These are phyloP conservation scores for Microcebus jonahi DNA, from an alignment of 2,113 vertebrate genomes.

Conservation along the genomic window DNA sequence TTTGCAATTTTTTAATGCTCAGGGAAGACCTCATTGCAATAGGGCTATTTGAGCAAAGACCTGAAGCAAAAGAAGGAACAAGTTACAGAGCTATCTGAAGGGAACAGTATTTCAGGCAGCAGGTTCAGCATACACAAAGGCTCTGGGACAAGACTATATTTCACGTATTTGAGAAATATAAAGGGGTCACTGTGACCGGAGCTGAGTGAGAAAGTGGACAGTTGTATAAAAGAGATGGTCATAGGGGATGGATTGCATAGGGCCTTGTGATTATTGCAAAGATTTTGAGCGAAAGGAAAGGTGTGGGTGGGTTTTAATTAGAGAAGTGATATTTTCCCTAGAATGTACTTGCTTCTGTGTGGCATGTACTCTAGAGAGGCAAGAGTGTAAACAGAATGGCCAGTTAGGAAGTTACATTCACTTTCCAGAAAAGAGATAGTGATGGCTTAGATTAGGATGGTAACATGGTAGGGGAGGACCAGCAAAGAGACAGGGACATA, in stretches of 20 bases:
- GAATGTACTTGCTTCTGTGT: neutral
- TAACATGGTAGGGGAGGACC: neutral
- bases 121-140: neutral
- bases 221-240: neutral
- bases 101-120: neutral
- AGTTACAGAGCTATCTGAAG: neutral
- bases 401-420: neutral
- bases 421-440: neutral
- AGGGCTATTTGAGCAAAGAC: neutral
- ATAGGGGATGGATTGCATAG: neutral
- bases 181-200: accelerated
- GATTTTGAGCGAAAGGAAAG: neutral
- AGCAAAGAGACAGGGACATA: neutral
- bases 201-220: neutral
- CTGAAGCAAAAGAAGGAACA: neutral
- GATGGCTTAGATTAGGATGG: neutral
- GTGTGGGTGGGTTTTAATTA: neutral
- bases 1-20: neutral
- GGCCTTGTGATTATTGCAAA: neutral
- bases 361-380: neutral
- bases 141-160: neutral
- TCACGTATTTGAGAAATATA: neutral
- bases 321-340: neutral
- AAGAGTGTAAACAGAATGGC: neutral
- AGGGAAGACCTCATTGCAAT: neutral